Evolutionary conservation across 2,797 vertebrate genomes (phyloP).

Genomic region (Sebastiscus albofasciatus): DNA sequence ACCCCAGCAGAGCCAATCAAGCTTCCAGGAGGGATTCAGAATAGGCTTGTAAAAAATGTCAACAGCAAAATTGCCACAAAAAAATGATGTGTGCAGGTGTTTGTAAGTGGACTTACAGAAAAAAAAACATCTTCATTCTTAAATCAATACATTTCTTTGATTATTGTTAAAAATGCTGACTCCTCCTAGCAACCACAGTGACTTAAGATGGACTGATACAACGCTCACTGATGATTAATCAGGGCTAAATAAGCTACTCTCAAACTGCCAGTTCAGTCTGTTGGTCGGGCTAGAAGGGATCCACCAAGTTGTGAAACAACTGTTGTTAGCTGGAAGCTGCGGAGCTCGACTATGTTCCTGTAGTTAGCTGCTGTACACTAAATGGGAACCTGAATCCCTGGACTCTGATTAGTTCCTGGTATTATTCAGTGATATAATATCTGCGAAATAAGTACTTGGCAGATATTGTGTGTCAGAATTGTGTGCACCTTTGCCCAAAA

Average conservation of each 20-base stretch:
- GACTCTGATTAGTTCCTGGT: not conserved
- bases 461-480: not conserved
- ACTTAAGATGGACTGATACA: not conserved
- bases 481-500: not conserved
- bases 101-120: not conserved
- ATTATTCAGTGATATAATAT: not conserved
- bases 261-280: not conserved
- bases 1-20: not conserved
- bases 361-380: not conserved
- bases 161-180: not conserved
- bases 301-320: not conserved
- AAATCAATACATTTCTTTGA: not conserved
- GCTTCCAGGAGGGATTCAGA: not conserved
- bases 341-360: no score
- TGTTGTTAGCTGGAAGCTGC: no score
- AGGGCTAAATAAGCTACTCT: not conserved
- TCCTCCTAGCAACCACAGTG: not conserved
- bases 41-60: not conserved
- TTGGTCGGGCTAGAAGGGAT: not conserved
- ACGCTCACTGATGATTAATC: not conserved
- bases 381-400: not conserved
- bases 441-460: not conserved
- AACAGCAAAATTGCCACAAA: not conserved
- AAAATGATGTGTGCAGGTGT: not conserved
- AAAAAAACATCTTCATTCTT: not conserved